Conservation (phyloP, 1,140 invertebrate genomes). For the Tetramorium parvispinum region DNA sequence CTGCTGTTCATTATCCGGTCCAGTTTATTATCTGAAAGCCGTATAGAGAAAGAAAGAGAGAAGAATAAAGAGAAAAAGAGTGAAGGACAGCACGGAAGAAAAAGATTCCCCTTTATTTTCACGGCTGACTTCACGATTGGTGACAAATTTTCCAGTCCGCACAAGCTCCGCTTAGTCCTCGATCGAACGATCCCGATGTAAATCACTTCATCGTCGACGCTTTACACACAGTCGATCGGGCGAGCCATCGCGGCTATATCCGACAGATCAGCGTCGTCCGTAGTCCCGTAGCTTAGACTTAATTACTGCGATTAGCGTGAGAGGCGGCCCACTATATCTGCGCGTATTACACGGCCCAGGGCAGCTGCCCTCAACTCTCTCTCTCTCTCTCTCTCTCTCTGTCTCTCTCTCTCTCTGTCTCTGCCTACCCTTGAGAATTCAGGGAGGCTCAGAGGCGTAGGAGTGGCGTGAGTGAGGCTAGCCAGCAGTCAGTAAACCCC, state of each 20-base stretch:
- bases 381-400: slow-evolving; percentile 52
- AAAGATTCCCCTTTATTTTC: slow-evolving; percentile 33
- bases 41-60: neutral
- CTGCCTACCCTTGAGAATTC: slow-evolving; percentile 38
- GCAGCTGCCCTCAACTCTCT: slow-evolving; percentile 31
- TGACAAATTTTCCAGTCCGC: slow-evolving; percentile 56
- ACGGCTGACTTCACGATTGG: slow-evolving; percentile 21
- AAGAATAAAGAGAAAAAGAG: neutral
- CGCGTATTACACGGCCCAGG: slow-evolving; percentile 67
- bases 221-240: slow-evolving; percentile 55
- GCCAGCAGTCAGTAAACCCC: slow-evolving; percentile 42
- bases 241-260: slow-evolving; percentile 51
- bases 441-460: slow-evolving; percentile 33
- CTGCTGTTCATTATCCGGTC: slow-evolving; percentile 34
- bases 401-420: slow-evolving; percentile 39
- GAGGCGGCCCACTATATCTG: slow-evolving; percentile 75
- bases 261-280: slow-evolving; percentile 55
- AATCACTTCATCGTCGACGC: slow-evolving; percentile 74
- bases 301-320: slow-evolving; percentile 81
- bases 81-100: neutral
- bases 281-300: slow-evolving; percentile 79
- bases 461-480: slow-evolving; percentile 54
- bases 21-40: slow-evolving; percentile 38
- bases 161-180: slow-evolving; percentile 1
- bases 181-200: slow-evolving; percentile 73